phyloP scores from a whole-genome alignment of 1,140 invertebrate species.

The Dendroctonus ponderosae region DNA sequence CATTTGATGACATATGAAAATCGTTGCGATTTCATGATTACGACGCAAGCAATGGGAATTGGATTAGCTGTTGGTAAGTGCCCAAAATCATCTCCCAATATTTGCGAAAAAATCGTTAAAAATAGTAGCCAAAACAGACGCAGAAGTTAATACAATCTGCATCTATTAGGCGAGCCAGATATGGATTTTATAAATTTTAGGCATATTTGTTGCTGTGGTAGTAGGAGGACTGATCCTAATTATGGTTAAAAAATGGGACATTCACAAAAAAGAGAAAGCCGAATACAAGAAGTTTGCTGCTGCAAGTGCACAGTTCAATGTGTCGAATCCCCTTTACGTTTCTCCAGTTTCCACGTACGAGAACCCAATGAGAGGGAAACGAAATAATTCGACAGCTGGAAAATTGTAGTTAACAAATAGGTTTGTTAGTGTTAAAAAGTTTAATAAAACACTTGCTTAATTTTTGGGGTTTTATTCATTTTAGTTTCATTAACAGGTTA shows the following conservation, averaged over 20 bases:
- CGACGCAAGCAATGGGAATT: slow-evolving; percentile 1
- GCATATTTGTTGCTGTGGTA: slow-evolving; percentile 13
- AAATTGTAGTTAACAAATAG: too few relatives aligned
- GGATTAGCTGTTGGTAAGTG: slow-evolving; percentile 4
- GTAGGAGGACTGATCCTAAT: slow-evolving; percentile 22
- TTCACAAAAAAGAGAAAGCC: slow-evolving; percentile 23
- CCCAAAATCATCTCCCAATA: too few relatives aligned
- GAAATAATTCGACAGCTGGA: background rate
- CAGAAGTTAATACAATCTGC: too few relatives aligned
- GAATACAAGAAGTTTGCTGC: slow-evolving; percentile 35
- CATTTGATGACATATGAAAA: slow-evolving; percentile 9
- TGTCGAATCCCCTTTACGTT: slow-evolving; percentile 36
- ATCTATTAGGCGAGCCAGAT: too few relatives aligned
- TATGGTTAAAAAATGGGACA: slow-evolving; percentile 20
- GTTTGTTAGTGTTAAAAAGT: too few relatives aligned
- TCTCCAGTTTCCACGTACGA: slow-evolving; percentile 28
- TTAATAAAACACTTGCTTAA: too few relatives aligned
- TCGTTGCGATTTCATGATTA: slow-evolving; percentile 5
- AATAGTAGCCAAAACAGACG: too few relatives aligned
- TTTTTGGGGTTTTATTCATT: background rate
- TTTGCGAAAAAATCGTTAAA: too few relatives aligned
- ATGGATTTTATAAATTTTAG: slow-evolving; percentile 2
- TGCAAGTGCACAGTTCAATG: slow-evolving; percentile 4
- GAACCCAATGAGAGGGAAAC: slow-evolving; percentile 31
- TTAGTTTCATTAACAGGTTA: background rate